Evolutionary conservation across 2,888 invertebrate species (phyloP).

Genomic region (Scaptodrosophila latifasciaeformis): DNA sequence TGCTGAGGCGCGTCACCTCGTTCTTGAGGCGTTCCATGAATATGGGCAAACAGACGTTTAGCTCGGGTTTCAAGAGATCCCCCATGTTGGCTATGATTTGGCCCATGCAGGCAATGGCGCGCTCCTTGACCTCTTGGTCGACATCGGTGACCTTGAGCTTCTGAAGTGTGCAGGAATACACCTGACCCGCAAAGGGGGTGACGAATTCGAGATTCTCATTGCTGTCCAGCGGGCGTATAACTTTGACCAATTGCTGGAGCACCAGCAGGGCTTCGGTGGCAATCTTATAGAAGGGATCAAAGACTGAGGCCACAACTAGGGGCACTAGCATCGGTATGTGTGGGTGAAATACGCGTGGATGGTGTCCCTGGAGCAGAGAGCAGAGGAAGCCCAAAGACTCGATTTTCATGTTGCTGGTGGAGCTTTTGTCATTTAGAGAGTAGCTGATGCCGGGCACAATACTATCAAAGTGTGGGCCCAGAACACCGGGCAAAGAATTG

Average conservation of each 20-base stretch:
- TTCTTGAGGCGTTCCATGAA: slow-evolving; percentile 96
- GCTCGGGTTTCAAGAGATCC: slow-evolving; percentile 86
- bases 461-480: slow-evolving; percentile 87
- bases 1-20: slow-evolving; percentile 96
- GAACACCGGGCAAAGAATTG: slow-evolving; percentile 90
- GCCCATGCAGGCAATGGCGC: slow-evolving; percentile 97
- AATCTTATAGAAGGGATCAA: slow-evolving; percentile 98
- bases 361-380: slow-evolving; percentile 73
- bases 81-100: slow-evolving; percentile 95
- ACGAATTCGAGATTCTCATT: slow-evolving; percentile 78
- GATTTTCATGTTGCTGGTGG: slow-evolving; percentile 98
- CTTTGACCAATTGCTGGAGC: slow-evolving; percentile 94
- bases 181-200: slow-evolving; percentile 84
- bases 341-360: slow-evolving; percentile 82
- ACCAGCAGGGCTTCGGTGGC: slow-evolving; percentile 96
- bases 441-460: slow-evolving; percentile 93
- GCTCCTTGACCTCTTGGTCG: slow-evolving; percentile 99
- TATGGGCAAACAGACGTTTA: slow-evolving; percentile 91
- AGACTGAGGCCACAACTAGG: slow-evolving; percentile 90
- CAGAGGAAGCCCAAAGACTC: slow-evolving; percentile 93
- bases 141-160: slow-evolving; percentile 95
- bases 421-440: slow-evolving; percentile 92
- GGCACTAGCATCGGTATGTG: slow-evolving; percentile 87
- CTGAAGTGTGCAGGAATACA: slow-evolving; percentile 89
- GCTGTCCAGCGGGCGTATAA: slow-evolving; percentile 83